Percentiles rank a stretch among this genome's conserved stretches.
Evolutionary conservation across 2,888 invertebrate genomes (phyloP).

Genomic region (Mellilla xanthometata): DNA sequence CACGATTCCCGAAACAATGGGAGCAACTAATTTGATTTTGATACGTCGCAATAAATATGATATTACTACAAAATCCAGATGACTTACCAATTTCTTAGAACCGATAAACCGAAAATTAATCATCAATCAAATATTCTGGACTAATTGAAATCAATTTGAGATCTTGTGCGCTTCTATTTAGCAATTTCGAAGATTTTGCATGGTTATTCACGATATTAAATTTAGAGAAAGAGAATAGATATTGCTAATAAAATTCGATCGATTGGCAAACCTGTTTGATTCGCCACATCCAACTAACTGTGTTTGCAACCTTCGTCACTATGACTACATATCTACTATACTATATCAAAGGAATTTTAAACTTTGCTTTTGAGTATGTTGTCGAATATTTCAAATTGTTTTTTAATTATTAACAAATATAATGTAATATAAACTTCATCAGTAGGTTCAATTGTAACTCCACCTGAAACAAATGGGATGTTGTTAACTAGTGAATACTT

Average conservation of each 20-base stretch:
- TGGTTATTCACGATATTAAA: constrained; percentile 10
- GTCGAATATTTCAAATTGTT: too few relatives aligned
- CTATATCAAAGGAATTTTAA: too few relatives aligned
- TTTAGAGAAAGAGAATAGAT: constrained; percentile 1
- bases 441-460: too few relatives aligned
- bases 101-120: constrained; percentile 33
- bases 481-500: too few relatives aligned
- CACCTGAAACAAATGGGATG: too few relatives aligned
- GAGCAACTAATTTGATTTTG: neutral
- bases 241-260: constrained; percentile 14
- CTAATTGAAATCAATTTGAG: constrained; percentile 25
- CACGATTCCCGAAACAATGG: neutral
- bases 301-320: too few relatives aligned
- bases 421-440: too few relatives aligned
- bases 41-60: neutral
- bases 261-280: constrained; percentile 25
- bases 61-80: constrained; percentile 23
- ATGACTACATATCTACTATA: too few relatives aligned
- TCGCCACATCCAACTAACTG: constrained; percentile 14
- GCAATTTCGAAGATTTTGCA: constrained; percentile 25
- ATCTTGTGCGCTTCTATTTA: constrained; percentile 20
- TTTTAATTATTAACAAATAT: too few relatives aligned
- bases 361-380: too few relatives aligned
- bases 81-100: constrained; percentile 33
- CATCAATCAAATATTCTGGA: constrained; percentile 27